Conservation (phyloP, 2,113 vertebrate species). For the Synodontis membranacea region DNA sequence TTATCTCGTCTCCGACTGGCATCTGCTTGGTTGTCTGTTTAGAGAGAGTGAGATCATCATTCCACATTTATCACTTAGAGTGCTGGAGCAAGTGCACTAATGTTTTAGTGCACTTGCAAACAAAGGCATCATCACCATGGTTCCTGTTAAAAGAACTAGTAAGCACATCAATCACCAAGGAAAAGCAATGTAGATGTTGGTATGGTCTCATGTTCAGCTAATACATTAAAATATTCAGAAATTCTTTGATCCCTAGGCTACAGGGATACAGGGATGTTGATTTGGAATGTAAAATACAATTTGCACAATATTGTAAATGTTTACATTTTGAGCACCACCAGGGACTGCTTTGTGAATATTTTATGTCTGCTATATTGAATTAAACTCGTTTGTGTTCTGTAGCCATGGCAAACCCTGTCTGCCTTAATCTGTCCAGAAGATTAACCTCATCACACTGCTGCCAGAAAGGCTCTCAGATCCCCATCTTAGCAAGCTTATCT, state of each 20-base stretch:
- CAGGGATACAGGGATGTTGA: neutral
- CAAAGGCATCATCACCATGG: conserved; percentile 3
- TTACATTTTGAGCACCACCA: conserved; percentile 1
- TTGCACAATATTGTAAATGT: neutral
- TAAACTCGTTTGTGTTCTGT: neutral
- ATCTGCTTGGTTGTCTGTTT: conserved; percentile 46
- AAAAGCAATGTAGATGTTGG: neutral
- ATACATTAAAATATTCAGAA: neutral
- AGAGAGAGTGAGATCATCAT: conserved; percentile 24
- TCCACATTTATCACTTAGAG: conserved; percentile 1
- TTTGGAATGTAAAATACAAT: neutral
- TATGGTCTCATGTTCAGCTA: neutral
- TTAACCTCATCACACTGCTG: neutral
- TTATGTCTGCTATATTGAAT: neutral
- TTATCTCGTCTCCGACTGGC: conserved; percentile 50
- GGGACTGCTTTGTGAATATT: neutral
- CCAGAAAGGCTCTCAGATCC: neutral
- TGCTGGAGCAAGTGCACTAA: conserved; percentile 29
- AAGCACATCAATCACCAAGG: neutral
- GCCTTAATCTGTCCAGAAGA: neutral
- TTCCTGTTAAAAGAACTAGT: conserved; percentile 23
- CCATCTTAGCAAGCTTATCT: neutral
- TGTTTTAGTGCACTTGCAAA: conserved; percentile 9
- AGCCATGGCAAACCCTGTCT: conserved; percentile 17
- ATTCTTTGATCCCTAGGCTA: neutral